Evolutionary conservation across 2,113 vertebrate species (phyloP).

Genomic region (Oplegnathus fasciatus): DNA sequence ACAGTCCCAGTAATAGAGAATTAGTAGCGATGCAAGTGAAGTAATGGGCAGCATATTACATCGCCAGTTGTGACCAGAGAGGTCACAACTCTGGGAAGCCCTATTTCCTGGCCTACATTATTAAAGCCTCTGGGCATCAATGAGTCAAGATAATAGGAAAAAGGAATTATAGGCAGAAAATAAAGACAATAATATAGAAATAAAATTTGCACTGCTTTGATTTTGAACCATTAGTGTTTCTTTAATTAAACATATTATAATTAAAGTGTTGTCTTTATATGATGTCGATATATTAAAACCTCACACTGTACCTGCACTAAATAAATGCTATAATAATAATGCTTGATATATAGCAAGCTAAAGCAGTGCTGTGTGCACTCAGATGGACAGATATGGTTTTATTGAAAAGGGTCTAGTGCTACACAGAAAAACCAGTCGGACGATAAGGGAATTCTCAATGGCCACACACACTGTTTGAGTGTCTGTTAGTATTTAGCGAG

Average conservation of each 20-base stretch:
- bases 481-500: slow-evolving; percentile 52
- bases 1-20: slow-evolving; percentile 10
- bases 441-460: slow-evolving; percentile 31
- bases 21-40: slow-evolving; percentile 19
- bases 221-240: no score
- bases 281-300: background rate
- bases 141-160: slow-evolving; percentile 21
- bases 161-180: background rate
- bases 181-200: background rate
- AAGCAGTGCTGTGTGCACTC: background rate
- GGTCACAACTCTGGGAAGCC: background rate
- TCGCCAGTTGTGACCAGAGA: slow-evolving; percentile 22
- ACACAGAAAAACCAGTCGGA: slow-evolving; percentile 6
- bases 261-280: no score
- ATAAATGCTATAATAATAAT: no score
- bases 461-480: slow-evolving; percentile 33
- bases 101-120: slow-evolving; percentile 18
- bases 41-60: slow-evolving; percentile 17
- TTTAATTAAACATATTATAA: no score
- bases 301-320: background rate
- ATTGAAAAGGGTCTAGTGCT: slow-evolving; percentile 12
- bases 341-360: background rate
- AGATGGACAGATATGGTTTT: slow-evolving; percentile 14
- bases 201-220: no score
- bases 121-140: slow-evolving; percentile 12